A percentile compares a stretch with the other conserved stretches of the same genome.
Evolutionary conservation across 2,113 vertebrate species (phyloP).

Genomic region (Rostratula benghalensis): DNA sequence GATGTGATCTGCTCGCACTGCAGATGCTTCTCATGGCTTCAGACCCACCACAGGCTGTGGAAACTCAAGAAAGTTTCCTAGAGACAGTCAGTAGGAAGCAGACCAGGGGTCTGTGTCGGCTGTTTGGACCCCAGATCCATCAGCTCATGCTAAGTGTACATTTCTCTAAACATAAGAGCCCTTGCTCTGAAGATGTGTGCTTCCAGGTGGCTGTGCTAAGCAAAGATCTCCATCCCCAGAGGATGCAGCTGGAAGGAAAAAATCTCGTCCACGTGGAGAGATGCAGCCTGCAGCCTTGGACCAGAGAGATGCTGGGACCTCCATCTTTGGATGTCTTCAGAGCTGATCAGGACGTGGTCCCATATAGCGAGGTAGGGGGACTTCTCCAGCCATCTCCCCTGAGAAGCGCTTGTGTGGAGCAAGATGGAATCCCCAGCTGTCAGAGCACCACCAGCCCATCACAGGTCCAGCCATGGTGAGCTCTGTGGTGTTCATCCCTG

Average conservation of each 20-base stretch:
- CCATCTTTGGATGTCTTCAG: background rate
- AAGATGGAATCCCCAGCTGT: fast-evolving
- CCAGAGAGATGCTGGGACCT: background rate
- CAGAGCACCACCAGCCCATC: fast-evolving
- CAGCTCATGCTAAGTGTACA: fast-evolving
- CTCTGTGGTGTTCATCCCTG: background rate
- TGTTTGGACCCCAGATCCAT: background rate
- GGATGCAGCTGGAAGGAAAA: background rate
- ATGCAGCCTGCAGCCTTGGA: background rate
- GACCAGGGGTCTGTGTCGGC: background rate
- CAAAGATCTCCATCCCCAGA: background rate
- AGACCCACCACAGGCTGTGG: background rate
- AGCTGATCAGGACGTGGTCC: no score
- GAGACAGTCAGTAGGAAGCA: background rate
- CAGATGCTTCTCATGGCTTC: background rate
- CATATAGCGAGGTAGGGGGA: background rate
- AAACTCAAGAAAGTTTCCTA: background rate
- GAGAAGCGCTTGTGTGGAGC: fast-evolving
- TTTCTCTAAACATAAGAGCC: background rate
- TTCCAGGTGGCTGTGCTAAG: background rate
- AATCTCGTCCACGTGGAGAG: background rate
- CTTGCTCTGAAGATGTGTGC: background rate
- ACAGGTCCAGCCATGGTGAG: fast-evolving
- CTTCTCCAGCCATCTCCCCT: background rate
- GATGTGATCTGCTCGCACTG: fast-evolving